A percentile compares a stretch with the other conserved stretches of the same genome.
Conservation (phyloP, 2,797 vertebrate genomes). For the Oreortyx pictus region DNA sequence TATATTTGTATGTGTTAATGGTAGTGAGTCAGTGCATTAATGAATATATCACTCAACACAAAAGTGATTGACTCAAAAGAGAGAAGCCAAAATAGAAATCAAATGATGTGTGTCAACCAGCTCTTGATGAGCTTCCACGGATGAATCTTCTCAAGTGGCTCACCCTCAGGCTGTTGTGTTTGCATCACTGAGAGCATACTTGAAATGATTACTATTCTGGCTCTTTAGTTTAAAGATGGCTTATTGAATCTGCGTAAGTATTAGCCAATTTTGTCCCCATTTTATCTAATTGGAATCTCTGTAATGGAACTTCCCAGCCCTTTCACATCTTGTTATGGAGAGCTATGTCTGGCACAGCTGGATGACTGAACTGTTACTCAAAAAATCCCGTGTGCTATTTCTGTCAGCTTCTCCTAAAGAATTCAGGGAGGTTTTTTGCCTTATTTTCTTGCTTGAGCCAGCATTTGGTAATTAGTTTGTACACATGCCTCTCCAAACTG, state of each 20-base stretch:
- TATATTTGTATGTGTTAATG: background rate
- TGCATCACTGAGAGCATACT: background rate
- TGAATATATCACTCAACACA: background rate
- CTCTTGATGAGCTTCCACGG: background rate
- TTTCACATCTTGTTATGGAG: conserved; percentile 31
- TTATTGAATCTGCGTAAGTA: conserved; percentile 48
- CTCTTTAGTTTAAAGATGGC: conserved; percentile 16
- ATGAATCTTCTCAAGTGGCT: conserved; percentile 12
- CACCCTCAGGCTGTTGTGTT: background rate
- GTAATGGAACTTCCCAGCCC: conserved; percentile 35
- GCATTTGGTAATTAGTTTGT: background rate
- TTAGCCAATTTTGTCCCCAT: conserved; percentile 57
- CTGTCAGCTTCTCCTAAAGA: background rate
- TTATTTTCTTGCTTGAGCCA: background rate
- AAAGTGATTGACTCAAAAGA: background rate
- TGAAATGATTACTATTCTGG: conserved; percentile 32
- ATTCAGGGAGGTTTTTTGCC: background rate
- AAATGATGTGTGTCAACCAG: background rate
- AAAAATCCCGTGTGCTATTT: background rate
- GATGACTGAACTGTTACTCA: background rate
- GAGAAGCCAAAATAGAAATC: conserved; percentile 18
- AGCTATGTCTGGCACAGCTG: background rate
- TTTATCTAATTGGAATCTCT: conserved; percentile 52
- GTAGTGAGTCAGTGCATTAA: background rate
- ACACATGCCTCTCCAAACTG: background rate